Evolutionary conservation across 2,113 vertebrate species (phyloP).

Genomic region (Phyllostomus discolor): DNA sequence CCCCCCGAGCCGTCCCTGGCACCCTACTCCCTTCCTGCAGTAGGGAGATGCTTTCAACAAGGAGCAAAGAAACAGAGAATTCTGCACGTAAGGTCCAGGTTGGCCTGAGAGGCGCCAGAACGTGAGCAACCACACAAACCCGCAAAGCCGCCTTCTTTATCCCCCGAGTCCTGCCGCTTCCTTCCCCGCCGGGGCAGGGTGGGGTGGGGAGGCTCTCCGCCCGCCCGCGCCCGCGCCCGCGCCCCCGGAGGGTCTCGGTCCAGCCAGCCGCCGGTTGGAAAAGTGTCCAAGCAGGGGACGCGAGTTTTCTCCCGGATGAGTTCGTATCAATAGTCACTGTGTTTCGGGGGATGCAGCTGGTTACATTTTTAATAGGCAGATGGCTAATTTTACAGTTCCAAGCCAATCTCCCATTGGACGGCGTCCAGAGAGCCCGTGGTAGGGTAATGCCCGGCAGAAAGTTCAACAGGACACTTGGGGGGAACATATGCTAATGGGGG

Average conservation of each 20-base stretch:
- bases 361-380: slow-evolving; percentile 83
- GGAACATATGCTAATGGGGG: slow-evolving; percentile 88
- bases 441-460: slow-evolving; percentile 79
- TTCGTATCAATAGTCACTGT: slow-evolving; percentile 73
- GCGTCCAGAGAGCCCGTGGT: slow-evolving; percentile 76
- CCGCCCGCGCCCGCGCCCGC: neutral
- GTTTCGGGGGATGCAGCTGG: slow-evolving; percentile 73
- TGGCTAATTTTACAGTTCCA: slow-evolving; percentile 85
- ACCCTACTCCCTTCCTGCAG: neutral
- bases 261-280: slow-evolving; percentile 57
- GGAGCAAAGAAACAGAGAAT: neutral
- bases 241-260: slow-evolving; percentile 22
- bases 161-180: neutral
- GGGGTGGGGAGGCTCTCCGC: neutral
- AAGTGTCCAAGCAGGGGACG: slow-evolving; percentile 64
- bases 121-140: neutral
- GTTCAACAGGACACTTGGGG: slow-evolving; percentile 78
- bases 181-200: neutral
- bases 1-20: too few relatives aligned
- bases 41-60: slow-evolving; percentile 9
- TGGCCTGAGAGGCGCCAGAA: slow-evolving; percentile 1
- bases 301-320: slow-evolving; percentile 59
- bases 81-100: neutral
- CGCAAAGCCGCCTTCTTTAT: neutral
- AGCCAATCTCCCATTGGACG: slow-evolving; percentile 82